Percentiles rank a stretch among this genome's conserved stretches.
phyloP scores from a whole-genome alignment of 2,888 invertebrate genomes.

The Gari tellinella region DNA sequence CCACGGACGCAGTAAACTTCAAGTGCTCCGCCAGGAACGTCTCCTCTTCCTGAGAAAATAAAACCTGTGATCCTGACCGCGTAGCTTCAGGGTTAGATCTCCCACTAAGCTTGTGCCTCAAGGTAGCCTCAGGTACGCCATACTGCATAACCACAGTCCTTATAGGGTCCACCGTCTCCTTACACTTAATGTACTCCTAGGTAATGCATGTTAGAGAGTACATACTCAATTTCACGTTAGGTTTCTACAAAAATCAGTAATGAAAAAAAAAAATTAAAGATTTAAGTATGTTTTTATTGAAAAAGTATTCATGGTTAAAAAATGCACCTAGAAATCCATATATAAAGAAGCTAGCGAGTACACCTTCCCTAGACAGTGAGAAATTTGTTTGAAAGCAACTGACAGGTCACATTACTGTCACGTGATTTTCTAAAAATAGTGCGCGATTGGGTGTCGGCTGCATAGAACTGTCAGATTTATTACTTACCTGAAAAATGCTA shows the following conservation, averaged over 20 bases:
- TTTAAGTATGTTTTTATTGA: no score
- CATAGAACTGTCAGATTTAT: no score
- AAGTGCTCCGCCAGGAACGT: constrained; percentile 10
- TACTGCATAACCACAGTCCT: constrained; percentile 4
- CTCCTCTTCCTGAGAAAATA: constrained; percentile 25
- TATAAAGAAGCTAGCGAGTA: no score
- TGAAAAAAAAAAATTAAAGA: not conserved
- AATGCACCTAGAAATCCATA: no score
- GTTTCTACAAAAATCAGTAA: constrained; percentile 12
- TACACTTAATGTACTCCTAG: not conserved
- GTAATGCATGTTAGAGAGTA: constrained; percentile 7
- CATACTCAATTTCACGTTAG: constrained; percentile 7
- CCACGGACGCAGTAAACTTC: constrained; percentile 17
- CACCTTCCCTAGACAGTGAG: no score
- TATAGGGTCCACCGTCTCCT: constrained; percentile 13
- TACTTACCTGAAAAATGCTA: no score
- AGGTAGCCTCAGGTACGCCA: constrained; percentile 14
- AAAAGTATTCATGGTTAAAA: no score
- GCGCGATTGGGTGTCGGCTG: no score
- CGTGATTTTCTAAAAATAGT: no score
- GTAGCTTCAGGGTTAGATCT: constrained; percentile 15
- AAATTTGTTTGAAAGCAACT: no score
- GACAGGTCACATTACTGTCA: no score
- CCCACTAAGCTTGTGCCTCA: constrained; percentile 21
- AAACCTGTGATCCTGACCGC: constrained; percentile 12